phyloP scores from a whole-genome alignment of 2,888 invertebrate species.

The Leptinotarsa tumamoca region DNA sequence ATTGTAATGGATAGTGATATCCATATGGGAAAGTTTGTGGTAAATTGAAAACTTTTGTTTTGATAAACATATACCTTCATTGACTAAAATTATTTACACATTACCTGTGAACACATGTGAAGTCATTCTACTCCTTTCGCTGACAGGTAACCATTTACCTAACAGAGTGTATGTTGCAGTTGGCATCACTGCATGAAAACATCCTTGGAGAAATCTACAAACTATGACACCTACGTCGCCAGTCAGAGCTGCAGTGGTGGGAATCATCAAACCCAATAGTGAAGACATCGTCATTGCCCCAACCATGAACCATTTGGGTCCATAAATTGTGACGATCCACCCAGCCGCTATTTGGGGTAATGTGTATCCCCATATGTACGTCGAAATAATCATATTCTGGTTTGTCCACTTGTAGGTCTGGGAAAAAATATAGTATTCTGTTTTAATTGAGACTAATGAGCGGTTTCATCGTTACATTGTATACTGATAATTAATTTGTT shows the following conservation, averaged over 20 bases:
- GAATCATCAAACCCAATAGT: conserved; percentile 75
- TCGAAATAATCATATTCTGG: not conserved
- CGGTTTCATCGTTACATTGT: too few relatives aligned
- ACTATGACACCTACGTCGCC: conserved; percentile 74
- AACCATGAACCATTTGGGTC: conserved; percentile 77
- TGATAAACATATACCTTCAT: not conserved
- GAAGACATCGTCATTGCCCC: conserved; percentile 72
- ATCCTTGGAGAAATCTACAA: conserved; percentile 78
- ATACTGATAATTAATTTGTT: too few relatives aligned
- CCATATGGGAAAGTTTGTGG: too few relatives aligned
- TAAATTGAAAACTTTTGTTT: not conserved
- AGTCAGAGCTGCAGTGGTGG: conserved; percentile 74
- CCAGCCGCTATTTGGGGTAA: conserved; percentile 79
- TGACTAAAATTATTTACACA: not conserved
- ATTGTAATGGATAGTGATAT: too few relatives aligned
- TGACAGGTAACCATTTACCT: conserved; percentile 79
- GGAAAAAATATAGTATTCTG: not conserved
- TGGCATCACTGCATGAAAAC: conserved; percentile 71
- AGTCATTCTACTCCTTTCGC: conserved; percentile 77
- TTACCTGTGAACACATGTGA: conserved; percentile 74
- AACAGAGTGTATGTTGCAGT: conserved; percentile 79
- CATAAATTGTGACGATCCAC: conserved; percentile 77
- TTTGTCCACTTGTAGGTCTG: not conserved
- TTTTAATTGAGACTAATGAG: too few relatives aligned
- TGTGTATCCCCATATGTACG: conserved; percentile 63